Base-by-base conservation (phyloP, 2,113 vertebrate species). In the Heterotis niloticus region DNA sequence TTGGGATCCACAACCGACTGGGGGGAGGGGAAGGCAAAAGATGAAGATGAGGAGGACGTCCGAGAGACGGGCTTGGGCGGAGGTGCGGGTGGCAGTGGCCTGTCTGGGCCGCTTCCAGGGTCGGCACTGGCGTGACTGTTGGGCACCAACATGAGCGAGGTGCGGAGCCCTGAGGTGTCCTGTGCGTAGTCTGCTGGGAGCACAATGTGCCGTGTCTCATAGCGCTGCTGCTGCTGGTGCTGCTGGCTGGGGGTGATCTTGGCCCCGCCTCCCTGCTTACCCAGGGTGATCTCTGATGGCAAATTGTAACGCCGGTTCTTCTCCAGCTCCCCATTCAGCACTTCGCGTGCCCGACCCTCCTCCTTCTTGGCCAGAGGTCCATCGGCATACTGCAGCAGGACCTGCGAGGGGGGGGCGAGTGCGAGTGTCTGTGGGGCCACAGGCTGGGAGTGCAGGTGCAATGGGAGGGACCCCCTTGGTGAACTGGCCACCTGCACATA, bases 321-420 rank as follows among this genome's bases (percentile, higher is more conserved):
- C 84, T 95, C 95, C 85, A 96, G 87, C 88, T 98, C 96, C 0
- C 98, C 98, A 0, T 99, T 99, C 82, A 96, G 91, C 60, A 97
- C 88, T 88, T 98, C 96, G 87, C 96, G 94, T 81, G 89, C 84
- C 82, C 94, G 88, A 85, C 89, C 85, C 80, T 96, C 92, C 77
- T 96, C 96, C 0, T 95, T 98, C 78, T 91, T 86, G 78, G 84
- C 51, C 51, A 94, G 90, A 67, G 89, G 89, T 73, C 93, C 86
- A 71, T 98, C 96, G 0, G 89, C 75, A 86, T 97, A 98, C 75
- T 96, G 96, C 84, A 98, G 90, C 75, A 98, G 89, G 78, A 98
- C 91, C 82, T 96, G 96, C 77, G 96, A 93, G 67, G 94, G 88
- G 75, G 94, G 91, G 68, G 95, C 91, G 0, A 95, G 94, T 24